Base-by-base conservation (phyloP, 2,797 vertebrate species). In the Hephaestus fuliginosus region DNA sequence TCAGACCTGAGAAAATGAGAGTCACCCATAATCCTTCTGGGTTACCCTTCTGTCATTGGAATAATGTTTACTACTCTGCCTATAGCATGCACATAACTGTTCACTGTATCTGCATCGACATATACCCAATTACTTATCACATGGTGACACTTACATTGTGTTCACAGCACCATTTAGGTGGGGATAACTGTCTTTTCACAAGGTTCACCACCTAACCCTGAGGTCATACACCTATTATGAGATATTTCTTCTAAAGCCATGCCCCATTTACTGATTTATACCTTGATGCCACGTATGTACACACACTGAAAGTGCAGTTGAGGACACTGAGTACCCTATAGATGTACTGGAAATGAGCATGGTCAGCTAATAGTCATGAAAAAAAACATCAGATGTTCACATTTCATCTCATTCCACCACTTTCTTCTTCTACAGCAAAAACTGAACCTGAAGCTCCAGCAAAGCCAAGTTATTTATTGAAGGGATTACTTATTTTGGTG, bases 91-190 rank as follows among this genome's bases (percentile, higher is more conserved):
- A 22, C 51, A 77, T 66, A 36, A 64, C 49, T 70, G 76, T 44
- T 36, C 7, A 30, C 1, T 52, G 55, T 44, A 22, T 48, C 43
- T 64, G 63, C 66, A 68, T 77, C 53, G 63, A 53, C 60, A 64
- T 61, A 81, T 66, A 58, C 33, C 14, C 51, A 22, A 49, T 0
- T 7, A 22, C 72, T 89, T 87, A 82, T 88, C 84, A 67, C 80
- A 80, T 72, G 48, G 11, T 15, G 43, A 68, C 39, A 69, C 39
- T 49, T 44, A 51, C 25, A 76, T 51, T 69, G 67, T 61, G 56
- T 62, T 69, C 60, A 83, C 43, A 68, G 18, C n/a, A 5, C 20
- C 28, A 10, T 57, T 41, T 22, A 86, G 66, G 74, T 2, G 51
- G 62, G 15, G 53, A 46, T 49, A 76, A 62, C 51, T 41, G 12